Percentiles rank a stretch among this genome's conserved stretches.
Conservation (phyloP, 2,113 vertebrate genomes). For the Tragelaphus strepsiceros region DNA sequence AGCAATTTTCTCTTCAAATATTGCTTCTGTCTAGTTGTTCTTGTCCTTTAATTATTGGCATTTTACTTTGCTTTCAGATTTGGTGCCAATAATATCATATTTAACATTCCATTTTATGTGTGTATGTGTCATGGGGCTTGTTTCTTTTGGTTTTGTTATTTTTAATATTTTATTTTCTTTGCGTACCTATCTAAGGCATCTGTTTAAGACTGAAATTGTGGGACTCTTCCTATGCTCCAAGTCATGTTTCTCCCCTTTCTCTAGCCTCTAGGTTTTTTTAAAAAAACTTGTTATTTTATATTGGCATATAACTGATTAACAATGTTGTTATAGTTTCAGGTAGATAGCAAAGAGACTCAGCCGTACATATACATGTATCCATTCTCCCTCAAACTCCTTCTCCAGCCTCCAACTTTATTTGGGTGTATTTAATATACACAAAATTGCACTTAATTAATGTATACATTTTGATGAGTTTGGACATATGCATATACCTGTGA, state of each 20-base stretch:
- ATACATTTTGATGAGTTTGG: not conserved
- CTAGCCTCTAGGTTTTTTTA: not conserved
- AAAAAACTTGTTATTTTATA: not conserved
- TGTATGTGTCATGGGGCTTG: not conserved
- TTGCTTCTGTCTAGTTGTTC: not conserved
- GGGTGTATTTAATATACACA: not conserved
- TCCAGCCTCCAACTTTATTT: not conserved
- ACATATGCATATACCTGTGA: not conserved
- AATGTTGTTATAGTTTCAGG: not conserved
- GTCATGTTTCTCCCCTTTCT: not conserved
- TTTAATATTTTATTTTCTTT: not conserved
- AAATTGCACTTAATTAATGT: not conserved
- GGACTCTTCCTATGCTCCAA: not conserved
- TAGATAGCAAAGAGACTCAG: not conserved
- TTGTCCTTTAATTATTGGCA: not conserved
- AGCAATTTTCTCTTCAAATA: not conserved
- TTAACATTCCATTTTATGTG: not conserved
- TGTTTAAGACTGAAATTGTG: not conserved
- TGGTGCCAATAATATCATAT: not conserved
- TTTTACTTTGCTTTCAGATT: slow-evolving; percentile 4
- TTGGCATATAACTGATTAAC: not conserved
- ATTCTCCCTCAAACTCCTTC: not conserved
- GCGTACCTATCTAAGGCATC: not conserved
- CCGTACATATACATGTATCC: not conserved
- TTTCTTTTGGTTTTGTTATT: not conserved